Base-by-base conservation (phyloP, 2,113 vertebrate species). In the Saguinus imperator region DNA sequence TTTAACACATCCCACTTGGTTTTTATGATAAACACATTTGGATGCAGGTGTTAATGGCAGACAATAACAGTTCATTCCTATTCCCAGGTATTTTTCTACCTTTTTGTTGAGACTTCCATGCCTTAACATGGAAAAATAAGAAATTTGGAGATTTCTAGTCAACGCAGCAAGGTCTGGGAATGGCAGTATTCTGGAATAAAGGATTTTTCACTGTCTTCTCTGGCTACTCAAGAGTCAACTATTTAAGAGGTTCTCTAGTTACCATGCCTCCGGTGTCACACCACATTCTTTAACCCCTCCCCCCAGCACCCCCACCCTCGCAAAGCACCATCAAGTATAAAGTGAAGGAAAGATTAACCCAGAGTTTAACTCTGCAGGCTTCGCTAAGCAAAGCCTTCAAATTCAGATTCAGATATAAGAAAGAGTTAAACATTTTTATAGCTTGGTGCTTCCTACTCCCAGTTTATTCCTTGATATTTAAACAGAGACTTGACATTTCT, bases 401-500 rank as follows among this genome's bases (percentile, higher is more conserved):
- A 92, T 68, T 95, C 75, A 94, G 68, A 92, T 95, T 89, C 21
- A 77, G 95, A 95, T 96, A 29, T 89, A 82, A 89, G 79, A 45
- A 98, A 98, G 43, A 92, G 98, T 98, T 98, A 73, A 94, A 91
- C 82, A 18, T 64, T 72, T 93, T 87, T 96, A 87, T 93, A 89
- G 68, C 89, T 66, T 97, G 10, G 8, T 97, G 91, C 84, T 93
- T 81, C 97, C 97, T 94, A 98, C 95, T 96, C 92, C 93, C 96
- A 96, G 55, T 96, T 98, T 97, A 94, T 98, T 98, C 96, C 92
- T 98, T 97, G 95, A 87, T 97, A 96, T 98, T 98, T 98, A 98
- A 98, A 98, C 97, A 98, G 97, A 98, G 97, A 97, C 97, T 98
- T 99, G 98, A 99, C 98, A 98, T 98, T 98, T 98, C 98, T 99